phyloP scores from a whole-genome alignment of 2,113 vertebrate species.

The Podarcis raffonei region DNA sequence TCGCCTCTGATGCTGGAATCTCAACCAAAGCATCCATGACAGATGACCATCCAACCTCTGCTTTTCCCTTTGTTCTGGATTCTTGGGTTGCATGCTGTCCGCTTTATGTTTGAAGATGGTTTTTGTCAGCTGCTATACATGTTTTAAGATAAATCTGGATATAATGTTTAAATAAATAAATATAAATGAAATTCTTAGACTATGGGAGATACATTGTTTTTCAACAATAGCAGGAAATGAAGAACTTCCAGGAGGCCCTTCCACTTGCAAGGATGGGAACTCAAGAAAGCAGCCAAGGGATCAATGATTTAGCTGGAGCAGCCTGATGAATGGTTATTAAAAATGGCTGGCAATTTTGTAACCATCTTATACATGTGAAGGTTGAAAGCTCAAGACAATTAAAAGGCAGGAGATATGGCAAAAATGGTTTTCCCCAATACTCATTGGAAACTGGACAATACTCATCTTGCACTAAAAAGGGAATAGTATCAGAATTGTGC shows the following conservation, averaged over 20 bases:
- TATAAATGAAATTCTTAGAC: too few relatives aligned
- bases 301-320: neutral
- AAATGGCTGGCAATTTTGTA: neutral
- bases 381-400: neutral
- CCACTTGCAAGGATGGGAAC: neutral
- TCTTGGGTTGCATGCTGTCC: neutral
- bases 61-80: too few relatives aligned
- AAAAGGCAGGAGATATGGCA: neutral
- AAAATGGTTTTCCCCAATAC: neutral
- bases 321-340: neutral
- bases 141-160: neutral
- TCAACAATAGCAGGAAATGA: neutral
- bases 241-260: neutral
- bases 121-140: neutral
- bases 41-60: too few relatives aligned
- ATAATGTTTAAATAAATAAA: too few relatives aligned
- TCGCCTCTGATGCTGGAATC: too few relatives aligned
- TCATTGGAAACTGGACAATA: neutral
- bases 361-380: conserved; percentile 1
- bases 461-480: neutral
- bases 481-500: neutral
- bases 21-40: too few relatives aligned
- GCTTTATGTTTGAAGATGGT: neutral
- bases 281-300: neutral
- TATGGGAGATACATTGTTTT: neutral